phyloP scores from a whole-genome alignment of 2,888 invertebrate species.

The Drosophila tanythrix region DNA sequence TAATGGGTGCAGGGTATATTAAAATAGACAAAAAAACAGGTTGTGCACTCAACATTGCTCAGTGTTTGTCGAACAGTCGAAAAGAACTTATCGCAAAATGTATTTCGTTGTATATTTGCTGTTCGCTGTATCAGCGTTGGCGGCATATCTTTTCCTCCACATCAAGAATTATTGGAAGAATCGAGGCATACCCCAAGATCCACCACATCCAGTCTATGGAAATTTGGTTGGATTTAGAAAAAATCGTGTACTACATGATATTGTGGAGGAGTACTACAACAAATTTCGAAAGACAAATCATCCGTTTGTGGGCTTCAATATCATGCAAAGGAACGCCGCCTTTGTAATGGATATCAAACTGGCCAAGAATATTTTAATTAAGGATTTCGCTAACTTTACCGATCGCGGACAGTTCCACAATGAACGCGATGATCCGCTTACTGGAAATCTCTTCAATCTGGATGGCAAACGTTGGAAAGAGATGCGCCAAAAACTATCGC shows the following conservation, averaged over 20 bases:
- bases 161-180: constrained; percentile 52
- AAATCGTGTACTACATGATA: constrained; percentile 36
- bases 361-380: constrained; percentile 60
- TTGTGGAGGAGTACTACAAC: constrained; percentile 53
- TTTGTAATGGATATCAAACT: constrained; percentile 64
- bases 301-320: constrained; percentile 70
- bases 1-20: no score
- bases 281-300: constrained; percentile 47
- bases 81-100: constrained; percentile 27
- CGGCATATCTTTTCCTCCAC: constrained; percentile 37
- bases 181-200: constrained; percentile 53
- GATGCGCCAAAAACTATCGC: constrained; percentile 83
- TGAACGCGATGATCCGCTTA: constrained; percentile 82
- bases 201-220: constrained; percentile 55
- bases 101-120: constrained; percentile 50
- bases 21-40: neutral
- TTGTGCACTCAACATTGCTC: neutral
- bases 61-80: neutral
- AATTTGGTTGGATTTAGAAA: constrained; percentile 54
- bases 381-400: constrained; percentile 80
- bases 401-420: constrained; percentile 82
- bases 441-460: constrained; percentile 80
- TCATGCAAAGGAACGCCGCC: constrained; percentile 55
- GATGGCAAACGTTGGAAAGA: constrained; percentile 85
- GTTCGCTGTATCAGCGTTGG: constrained; percentile 45